Evolutionary conservation across 2,113 vertebrate species (phyloP).

Genomic region (Sinosuthora webbiana): DNA sequence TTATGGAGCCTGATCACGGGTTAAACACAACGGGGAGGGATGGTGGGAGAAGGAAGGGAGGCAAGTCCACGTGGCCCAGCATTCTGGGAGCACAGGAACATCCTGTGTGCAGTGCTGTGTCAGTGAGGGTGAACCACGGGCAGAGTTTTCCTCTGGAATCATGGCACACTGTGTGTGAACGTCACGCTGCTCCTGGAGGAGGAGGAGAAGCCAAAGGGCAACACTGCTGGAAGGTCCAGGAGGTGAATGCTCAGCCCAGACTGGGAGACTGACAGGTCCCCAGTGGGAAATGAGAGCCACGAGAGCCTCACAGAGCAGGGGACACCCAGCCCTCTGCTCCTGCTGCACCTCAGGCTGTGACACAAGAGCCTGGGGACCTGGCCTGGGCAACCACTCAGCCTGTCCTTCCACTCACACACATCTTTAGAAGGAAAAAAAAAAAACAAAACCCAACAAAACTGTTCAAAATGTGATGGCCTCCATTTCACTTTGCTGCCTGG

Average conservation of each 20-base stretch:
- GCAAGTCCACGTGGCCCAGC: neutral
- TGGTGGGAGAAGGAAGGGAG: neutral
- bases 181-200: accelerated
- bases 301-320: accelerated
- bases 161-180: accelerated
- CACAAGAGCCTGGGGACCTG: neutral
- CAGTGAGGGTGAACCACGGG: neutral
- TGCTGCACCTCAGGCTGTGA: accelerated
- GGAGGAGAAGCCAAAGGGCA: neutral
- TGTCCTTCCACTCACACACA: neutral
- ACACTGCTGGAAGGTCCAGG: neutral
- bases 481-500: neutral
- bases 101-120: neutral
- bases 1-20: accelerated
- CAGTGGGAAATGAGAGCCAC: neutral
- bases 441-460: neutral
- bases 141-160: neutral
- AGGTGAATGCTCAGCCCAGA: neutral
- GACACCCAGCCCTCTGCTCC: neutral
- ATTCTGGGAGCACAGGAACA: neutral
- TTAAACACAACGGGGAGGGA: accelerated
- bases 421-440: neutral
- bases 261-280: accelerated
- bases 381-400: neutral
- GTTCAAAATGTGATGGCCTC: neutral